Percentiles rank a stretch among this genome's conserved stretches.
phyloP scores from a whole-genome alignment of 2,113 vertebrate genomes.

The Rhea americana region DNA sequence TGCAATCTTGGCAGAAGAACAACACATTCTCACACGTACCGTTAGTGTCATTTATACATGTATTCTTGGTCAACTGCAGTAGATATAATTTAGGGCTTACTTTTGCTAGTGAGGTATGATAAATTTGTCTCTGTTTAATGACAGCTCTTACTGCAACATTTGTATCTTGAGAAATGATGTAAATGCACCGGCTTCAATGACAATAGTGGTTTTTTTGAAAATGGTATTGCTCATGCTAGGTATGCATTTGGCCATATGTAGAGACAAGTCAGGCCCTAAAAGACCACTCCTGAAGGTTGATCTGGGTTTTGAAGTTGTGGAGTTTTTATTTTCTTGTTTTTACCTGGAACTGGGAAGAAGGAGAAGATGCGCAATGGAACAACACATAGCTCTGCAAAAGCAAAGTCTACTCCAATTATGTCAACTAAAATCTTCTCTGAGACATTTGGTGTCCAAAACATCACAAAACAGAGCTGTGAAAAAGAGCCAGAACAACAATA shows the following conservation, averaged over 20 bases:
- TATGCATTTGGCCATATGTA: neutral
- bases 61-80: neutral
- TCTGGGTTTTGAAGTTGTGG: neutral
- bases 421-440: constrained; percentile 95
- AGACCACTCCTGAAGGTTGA: neutral
- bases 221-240: neutral
- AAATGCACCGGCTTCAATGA: neutral
- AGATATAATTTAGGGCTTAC: neutral
- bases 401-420: constrained; percentile 91
- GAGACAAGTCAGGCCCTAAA: neutral
- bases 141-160: neutral
- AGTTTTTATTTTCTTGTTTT: neutral
- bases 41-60: neutral
- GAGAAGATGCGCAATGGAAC: constrained; percentile 93
- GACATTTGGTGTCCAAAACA: constrained; percentile 94
- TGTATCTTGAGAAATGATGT: neutral
- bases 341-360: constrained; percentile 97
- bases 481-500: neutral
- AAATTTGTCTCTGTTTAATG: neutral
- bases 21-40: fast-evolving
- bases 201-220: neutral
- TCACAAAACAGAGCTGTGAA: constrained; percentile 91
- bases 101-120: neutral
- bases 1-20: neutral
- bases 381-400: constrained; percentile 92